Evolutionary conservation across 2,113 vertebrate species (phyloP), one percentile per base, ranked within the genome.

Genomic region (Herpetotheres cachinnans): DNA sequence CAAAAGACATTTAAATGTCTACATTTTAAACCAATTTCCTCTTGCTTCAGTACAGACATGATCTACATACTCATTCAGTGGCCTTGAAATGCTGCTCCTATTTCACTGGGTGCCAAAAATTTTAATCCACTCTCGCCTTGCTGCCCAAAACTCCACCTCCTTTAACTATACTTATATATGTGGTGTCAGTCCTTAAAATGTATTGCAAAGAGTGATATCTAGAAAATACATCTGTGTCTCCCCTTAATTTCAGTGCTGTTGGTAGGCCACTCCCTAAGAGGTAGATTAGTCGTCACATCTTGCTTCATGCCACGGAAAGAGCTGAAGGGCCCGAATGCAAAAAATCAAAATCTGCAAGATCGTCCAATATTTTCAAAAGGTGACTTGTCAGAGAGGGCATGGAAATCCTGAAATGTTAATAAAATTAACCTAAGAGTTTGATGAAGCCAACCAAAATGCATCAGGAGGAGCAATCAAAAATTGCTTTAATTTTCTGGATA

Each of bases 291-390:
- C 0, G 0, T 49, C 46, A 26, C 11, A 7, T 86, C 52, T 71
- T 13, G 0, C 27, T 82, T 74, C 71, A 18, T 2, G 1, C 46
- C 30, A 5, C 15, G 44, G 86, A 78, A 88, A 32, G 36, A 49
- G 42, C 26, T 34, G 55, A 70, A 61, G 55, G 40, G 49, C 22
- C 22, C 50, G 70, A 81, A 74, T 49, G 47, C 42, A 71, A 79
- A 70, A 65, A 85, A 44, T 13, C 1, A 4, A 54, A 70, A 49
- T 46, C 9, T 26, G 40, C 26, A 61, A 61, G 25, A 8, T 32
- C 21, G 7, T 42, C 58, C 77, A 50, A 16, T 11, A 11, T 38
- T 55, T 46, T 32, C 0, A 1, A 77, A 46, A 0, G 2, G 62
- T 32, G 38, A 19, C 63, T 91, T 44, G 21, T 81, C 29, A 91